A percentile compares a stretch with the other conserved stretches of the same genome.
Evolutionary conservation across 1,140 invertebrate genomes (phyloP).

Genomic region (Drosophila sproati): DNA sequence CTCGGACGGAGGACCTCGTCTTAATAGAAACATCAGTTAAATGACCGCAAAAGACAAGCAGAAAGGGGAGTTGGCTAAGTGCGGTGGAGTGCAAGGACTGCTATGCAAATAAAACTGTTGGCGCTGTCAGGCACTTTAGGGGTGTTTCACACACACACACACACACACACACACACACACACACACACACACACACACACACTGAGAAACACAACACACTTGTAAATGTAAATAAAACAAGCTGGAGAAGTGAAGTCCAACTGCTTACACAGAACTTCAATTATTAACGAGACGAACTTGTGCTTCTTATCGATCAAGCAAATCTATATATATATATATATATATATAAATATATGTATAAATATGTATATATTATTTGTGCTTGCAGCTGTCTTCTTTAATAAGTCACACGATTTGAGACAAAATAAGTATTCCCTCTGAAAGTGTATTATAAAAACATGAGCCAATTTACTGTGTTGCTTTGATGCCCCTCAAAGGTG

Average conservation of each 20-base stretch:
- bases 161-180: slow-evolving; percentile 17
- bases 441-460: slow-evolving; percentile 13
- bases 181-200: slow-evolving; percentile 33
- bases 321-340: too few relatives aligned
- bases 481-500: slow-evolving; percentile 31
- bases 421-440: too few relatives aligned
- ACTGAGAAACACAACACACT: too few relatives aligned
- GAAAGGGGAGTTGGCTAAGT: slow-evolving; percentile 16
- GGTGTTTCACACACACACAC: slow-evolving; percentile 29
- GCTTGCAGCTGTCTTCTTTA: not conserved
- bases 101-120: slow-evolving; percentile 64
- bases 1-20: slow-evolving; percentile 6
- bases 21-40: slow-evolving; percentile 75
- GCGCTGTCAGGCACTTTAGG: slow-evolving; percentile 40
- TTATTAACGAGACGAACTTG: too few relatives aligned
- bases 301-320: too few relatives aligned
- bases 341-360: too few relatives aligned
- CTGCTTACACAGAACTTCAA: too few relatives aligned
- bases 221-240: slow-evolving; percentile 9
- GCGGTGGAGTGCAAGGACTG: slow-evolving; percentile 64
- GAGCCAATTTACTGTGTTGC: slow-evolving; percentile 30
- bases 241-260: not conserved
- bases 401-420: not conserved
- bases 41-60: slow-evolving; percentile 63
- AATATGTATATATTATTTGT: too few relatives aligned